Evolutionary conservation across 2,113 vertebrate species (phyloP), one percentile per base, ranked within the genome.

Genomic region (Syngnathus typhle): DNA sequence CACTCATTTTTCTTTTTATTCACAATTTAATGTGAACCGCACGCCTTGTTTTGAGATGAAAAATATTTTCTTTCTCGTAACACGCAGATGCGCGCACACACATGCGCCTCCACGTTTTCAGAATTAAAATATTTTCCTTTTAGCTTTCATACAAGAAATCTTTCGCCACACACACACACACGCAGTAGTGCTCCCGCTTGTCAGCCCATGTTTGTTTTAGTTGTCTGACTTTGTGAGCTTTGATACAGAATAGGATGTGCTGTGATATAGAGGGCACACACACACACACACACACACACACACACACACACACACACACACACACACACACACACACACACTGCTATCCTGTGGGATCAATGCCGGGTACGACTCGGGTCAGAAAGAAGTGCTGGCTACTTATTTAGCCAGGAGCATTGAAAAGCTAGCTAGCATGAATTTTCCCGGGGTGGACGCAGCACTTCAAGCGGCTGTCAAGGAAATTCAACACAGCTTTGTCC

Each of bases 191-290:
- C 68, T 75, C 65, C 59, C 76, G 64, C 76, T 75, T 38, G 52
- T 78, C 21, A 73, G 69, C 47, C 49, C 10, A 55, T 82, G 72
- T 87, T 86, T 84, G 78, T 82, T 86, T 85, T 79, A 82, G 75
- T 80, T 41, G 15, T 68, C 60, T 69, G 54, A 68, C 71, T 80
- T 74, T 78, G 66, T 84, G 81, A 80, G 69, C 64, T 82, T 79
- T 85, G 71, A 82, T 84, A 74, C 43, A 64, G 69, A 82, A 66
- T 54, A 77, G 71, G 75, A 86, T 79, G 72, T 80, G 68, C 76
- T 78, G 43, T 79, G 69, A 77, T 76, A 56, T 77, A 59, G 54
- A 75, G 70, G 73, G 21, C 49, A 7, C 23, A 61, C 55, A 43
- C 78, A 65, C 47, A 51, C 62, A 41, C 62, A 72, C 71, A 63